Percentiles rank a stretch among this genome's conserved stretches.
phyloP scores from a whole-genome alignment of 2,888 invertebrate species.

The Rosalia funebris region DNA sequence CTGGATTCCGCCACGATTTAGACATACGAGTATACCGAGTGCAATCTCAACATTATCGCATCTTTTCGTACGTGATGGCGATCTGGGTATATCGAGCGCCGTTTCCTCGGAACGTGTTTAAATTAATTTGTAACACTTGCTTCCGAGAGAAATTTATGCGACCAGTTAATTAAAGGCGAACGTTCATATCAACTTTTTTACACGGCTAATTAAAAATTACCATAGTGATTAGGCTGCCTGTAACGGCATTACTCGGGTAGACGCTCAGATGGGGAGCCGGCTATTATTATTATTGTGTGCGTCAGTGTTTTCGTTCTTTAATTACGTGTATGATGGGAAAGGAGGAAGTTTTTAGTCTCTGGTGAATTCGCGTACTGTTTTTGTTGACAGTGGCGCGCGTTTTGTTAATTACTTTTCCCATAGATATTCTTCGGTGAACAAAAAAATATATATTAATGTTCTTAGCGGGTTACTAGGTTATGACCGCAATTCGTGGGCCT shows the following conservation, averaged over 20 bases:
- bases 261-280: background rate
- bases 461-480: too few species aligned
- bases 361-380: background rate
- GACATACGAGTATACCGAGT: too few species aligned
- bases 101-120: too few species aligned
- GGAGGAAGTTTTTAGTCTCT: background rate
- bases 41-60: too few species aligned
- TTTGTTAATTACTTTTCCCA: background rate
- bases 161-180: background rate
- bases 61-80: too few species aligned
- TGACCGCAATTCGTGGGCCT: too few species aligned
- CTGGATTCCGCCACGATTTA: too few species aligned
- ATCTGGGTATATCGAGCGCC: too few species aligned
- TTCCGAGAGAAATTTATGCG: background rate
- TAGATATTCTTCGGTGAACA: too few species aligned
- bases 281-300: background rate
- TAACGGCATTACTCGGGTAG: background rate
- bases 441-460: too few species aligned
- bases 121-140: constrained; percentile 7
- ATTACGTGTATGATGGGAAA: constrained; percentile 1
- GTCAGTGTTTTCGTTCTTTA: background rate
- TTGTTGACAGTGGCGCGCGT: background rate
- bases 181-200: background rate
- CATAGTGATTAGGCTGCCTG: constrained; percentile 5
- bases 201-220: constrained; percentile 7